A percentile compares a stretch with the other conserved stretches of the same genome.
phyloP scores from a whole-genome alignment of 2,797 vertebrate genomes.

The Lerista edwardsae region DNA sequence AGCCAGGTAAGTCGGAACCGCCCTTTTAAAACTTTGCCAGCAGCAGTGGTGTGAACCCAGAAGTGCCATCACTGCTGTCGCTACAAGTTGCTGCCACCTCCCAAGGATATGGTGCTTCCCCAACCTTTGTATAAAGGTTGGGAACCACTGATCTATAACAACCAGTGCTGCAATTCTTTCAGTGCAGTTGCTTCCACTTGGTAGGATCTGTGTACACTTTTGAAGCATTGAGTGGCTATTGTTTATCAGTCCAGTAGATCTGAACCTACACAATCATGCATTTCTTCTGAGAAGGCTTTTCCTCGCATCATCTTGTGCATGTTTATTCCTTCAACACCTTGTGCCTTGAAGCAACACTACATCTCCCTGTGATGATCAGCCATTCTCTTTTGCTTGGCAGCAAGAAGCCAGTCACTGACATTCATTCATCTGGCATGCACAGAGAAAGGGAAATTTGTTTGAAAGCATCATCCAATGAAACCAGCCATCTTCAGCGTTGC shows the following conservation, averaged over 20 bases:
- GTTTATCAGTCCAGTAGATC: neutral
- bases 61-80: too few relatives aligned
- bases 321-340: neutral
- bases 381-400: neutral
- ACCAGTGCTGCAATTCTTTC: neutral
- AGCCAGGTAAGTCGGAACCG: too few relatives aligned
- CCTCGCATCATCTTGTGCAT: neutral
- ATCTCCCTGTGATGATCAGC: neutral
- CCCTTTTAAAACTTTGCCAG: too few relatives aligned
- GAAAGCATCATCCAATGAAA: slow-evolving; percentile 2
- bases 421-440: slow-evolving; percentile 23
- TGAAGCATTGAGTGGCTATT: neutral
- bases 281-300: neutral
- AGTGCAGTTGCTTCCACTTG: neutral
- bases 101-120: too few relatives aligned
- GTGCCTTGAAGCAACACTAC: neutral
- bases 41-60: too few relatives aligned
- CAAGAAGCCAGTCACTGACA: neutral
- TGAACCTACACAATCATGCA: neutral
- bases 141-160: too few relatives aligned
- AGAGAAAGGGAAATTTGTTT: slow-evolving; percentile 30
- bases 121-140: too few relatives aligned
- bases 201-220: neutral
- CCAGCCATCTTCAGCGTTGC: slow-evolving; percentile 25
- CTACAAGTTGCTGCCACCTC: too few relatives aligned